Conservation (phyloP, 92 coral and sea anemone genomes). For the Umimayanthus chanpuru region DNA sequence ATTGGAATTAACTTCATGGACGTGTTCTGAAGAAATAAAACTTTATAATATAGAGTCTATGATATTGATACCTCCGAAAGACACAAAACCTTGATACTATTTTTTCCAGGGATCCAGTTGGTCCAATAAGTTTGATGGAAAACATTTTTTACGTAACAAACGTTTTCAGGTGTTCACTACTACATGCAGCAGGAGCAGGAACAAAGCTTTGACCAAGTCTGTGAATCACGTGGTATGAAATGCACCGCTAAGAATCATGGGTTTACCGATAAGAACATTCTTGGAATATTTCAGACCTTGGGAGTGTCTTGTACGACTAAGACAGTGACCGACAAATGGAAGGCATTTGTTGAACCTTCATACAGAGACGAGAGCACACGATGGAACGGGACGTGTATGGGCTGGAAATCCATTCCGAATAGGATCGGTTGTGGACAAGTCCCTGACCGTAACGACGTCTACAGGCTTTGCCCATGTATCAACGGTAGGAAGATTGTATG, state of each 20-base stretch:
- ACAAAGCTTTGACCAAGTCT: conserved; percentile 9
- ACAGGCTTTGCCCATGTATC: conserved; percentile 25
- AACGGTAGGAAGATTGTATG: not conserved
- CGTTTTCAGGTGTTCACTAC: conserved; percentile 15
- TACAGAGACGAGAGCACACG: not conserved
- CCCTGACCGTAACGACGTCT: not conserved
- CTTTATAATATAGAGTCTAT: too few relatives aligned
- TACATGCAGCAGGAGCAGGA: not conserved
- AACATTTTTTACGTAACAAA: not conserved
- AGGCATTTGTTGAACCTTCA: not conserved
- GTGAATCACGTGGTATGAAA: not conserved
- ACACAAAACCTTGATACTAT: too few relatives aligned
- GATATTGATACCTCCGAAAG: too few relatives aligned
- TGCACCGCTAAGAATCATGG: conserved; percentile 29
- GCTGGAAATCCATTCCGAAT: not conserved
- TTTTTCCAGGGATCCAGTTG: too few relatives aligned
- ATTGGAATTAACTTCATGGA: too few relatives aligned
- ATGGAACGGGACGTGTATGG: not conserved
- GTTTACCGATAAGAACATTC: conserved; percentile 4
- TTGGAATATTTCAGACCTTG: not conserved
- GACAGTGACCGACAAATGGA: not conserved
- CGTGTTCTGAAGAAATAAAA: too few relatives aligned
- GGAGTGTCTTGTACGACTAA: conserved; percentile 7
- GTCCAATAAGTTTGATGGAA: too few relatives aligned
- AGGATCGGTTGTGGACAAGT: not conserved